Base-by-base conservation (phyloP, 1,140 invertebrate species). In the Drosophila parabipectinata region DNA sequence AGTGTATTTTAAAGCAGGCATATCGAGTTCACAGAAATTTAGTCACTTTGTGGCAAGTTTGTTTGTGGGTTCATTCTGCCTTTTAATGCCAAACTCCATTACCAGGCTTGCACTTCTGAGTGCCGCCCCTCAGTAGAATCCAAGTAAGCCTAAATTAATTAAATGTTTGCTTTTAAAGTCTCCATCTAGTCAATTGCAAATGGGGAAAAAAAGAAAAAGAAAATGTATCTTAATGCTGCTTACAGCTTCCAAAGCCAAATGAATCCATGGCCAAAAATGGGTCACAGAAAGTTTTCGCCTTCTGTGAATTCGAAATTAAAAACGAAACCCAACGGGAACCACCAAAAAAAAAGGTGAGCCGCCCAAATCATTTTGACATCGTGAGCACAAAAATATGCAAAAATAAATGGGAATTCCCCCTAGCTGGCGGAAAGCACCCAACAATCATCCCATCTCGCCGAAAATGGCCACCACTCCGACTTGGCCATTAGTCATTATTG, bases 401-500 rank as follows among this genome's bases (percentile, higher is more conserved):
- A 84, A 85, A 85, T 80, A 85, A 77, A 84, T 77, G 54, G 59
- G 66, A 64, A 73, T 57, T 30, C 8, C 66, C 62, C 30, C 47
- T 28, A 59, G 50, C 21, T 41, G 30, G 39, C 26, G 14, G 39
- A 45, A 37, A 44, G 59, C 62, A 51, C 26, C 59, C 71, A 69
- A 50, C 45, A 39, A 24, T n/a, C 12, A 41, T 41, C 12, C 39
- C 39, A 4, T 14, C 39, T 14, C 39, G n/a, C n/a, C n/a, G 0
- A 53, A 61, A 61, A 71, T 14, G 64, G 54, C 52, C 60, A 18
- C 18, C 32, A n/a, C 58, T 72, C 57, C 52, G 50, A 48, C 39
- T 67, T 52, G 71, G 72, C 83, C 83, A 88, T 88, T 88, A 88
- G 83, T 88, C 83, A 88, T 88, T 88, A 88, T 88, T 88, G 83